Base-by-base conservation (phyloP, 2,888 invertebrate species). In the Drosophila monieri region DNA sequence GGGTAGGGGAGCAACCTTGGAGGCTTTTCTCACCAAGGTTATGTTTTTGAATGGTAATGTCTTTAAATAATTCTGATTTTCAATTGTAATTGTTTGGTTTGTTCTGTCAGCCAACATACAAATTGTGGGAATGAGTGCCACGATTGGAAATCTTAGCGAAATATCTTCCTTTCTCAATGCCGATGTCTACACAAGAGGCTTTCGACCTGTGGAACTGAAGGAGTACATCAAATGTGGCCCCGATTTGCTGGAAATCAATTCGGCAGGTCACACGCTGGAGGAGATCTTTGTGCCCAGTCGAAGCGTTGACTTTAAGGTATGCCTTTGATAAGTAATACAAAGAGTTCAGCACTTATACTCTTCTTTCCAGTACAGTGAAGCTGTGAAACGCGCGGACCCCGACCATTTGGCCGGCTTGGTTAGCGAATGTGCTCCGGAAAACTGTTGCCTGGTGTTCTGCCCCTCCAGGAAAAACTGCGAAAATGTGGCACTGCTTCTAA, bases 51-150 rank as follows among this genome's bases (percentile, higher is more conserved):
- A 94, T 89, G 93, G 96, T 96, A 92, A 92, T 41, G 35, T 12
- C 4, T 23, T 1, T 18, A 14, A 1, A 1, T 8, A 1, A 9
- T 23, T 3, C 0, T 6, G 2, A 0, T n/a, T 18, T 21, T n/a
- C 18, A 1, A 8, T n/a, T 1, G 4, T 41, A 4, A 3, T 27
- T 18, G 44, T 46, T 47, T 1, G 12, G 0, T 25, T 15, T 6
- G n/a, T 44, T 0, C 1, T 18, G 55, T 43, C 14, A 94, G 94
- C 92, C 44, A 92, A 92, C 59, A 95, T 97, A 66, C 98, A 98
- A 90, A 95, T 99, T 62, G 94, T 99, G 15, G 98, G 98, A 21
- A 99, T 99, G 98, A 98, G 98, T 91, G 99, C 99, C 0, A 99
- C 99, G 0, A 96, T 99, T 79, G 98, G 97, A 62, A 99, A 99